phyloP scores from a whole-genome alignment of 2,888 invertebrate genomes.

The Clitarchus hookeri region DNA sequence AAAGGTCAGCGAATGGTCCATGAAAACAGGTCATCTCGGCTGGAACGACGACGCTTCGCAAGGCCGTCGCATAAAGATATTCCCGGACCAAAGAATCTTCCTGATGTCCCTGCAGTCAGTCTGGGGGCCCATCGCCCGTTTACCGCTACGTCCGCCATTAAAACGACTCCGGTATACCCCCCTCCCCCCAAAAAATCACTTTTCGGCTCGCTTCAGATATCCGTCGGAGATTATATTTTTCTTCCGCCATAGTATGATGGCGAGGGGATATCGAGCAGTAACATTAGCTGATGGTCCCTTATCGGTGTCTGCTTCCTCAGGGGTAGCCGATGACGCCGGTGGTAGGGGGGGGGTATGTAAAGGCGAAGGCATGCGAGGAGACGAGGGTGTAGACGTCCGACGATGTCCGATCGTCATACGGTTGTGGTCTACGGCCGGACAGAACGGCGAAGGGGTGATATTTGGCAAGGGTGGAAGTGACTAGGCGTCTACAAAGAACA shows the following conservation, averaged over 20 bases:
- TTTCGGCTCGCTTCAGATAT: not conserved
- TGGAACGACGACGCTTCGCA: not conserved
- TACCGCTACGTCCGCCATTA: not conserved
- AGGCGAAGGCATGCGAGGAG: not conserved
- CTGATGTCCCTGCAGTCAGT: not conserved
- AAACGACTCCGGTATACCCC: not conserved
- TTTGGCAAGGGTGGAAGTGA: not conserved
- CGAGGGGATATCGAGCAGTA: not conserved
- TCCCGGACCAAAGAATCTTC: not conserved
- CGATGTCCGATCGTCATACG: not conserved
- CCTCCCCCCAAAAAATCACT: not conserved
- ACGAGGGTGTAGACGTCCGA: not conserved
- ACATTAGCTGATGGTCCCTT: conserved; percentile 14
- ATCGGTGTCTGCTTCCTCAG: not conserved
- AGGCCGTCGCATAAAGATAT: not conserved
- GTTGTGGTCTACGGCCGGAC: not conserved
- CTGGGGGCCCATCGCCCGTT: not conserved
- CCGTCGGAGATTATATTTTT: not conserved
- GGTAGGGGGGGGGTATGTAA: not conserved
- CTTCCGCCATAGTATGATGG: not conserved
- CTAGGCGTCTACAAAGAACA: not conserved
- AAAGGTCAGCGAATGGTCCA: not conserved
- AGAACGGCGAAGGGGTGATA: not conserved
- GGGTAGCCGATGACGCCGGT: not conserved
- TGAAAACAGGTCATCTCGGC: not conserved